Percentiles rank a stretch among this genome's conserved stretches.
phyloP scores from a whole-genome alignment of 1,140 invertebrate genomes.

The Ostrea edulis region DNA sequence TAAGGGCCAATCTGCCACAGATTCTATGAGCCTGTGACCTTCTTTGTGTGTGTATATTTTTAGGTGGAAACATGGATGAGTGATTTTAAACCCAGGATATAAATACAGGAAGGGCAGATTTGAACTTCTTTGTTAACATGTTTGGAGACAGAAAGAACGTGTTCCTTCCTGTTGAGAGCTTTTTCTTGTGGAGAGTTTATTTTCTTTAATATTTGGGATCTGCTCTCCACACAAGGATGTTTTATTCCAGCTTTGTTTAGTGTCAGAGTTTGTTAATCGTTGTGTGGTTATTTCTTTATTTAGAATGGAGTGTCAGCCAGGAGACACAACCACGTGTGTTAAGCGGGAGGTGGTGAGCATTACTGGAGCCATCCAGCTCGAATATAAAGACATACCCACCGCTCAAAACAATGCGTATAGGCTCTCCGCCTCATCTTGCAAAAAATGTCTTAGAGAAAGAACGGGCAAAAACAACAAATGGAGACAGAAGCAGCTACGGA shows the following conservation, averaged over 20 bases:
- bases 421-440: slow-evolving; percentile 61
- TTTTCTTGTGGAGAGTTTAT: neutral
- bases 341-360: slow-evolving; percentile 71
- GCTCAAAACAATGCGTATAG: slow-evolving; percentile 39
- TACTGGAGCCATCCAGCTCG: slow-evolving; percentile 45
- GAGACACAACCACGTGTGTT: slow-evolving; percentile 47
- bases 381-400: slow-evolving; percentile 42
- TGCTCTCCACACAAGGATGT: slow-evolving; percentile 2
- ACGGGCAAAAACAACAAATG: slow-evolving; percentile 61
- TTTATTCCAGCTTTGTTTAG: neutral
- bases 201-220: neutral
- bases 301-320: neutral
- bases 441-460: slow-evolving; percentile 74
- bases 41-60: slow-evolving; percentile 23
- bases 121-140: slow-evolving; percentile 1
- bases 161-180: slow-evolving; percentile 13
- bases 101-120: slow-evolving; percentile 4
- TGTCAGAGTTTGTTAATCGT: neutral
- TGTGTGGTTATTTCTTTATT: slow-evolving; percentile 27
- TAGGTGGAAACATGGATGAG: slow-evolving; percentile 20
- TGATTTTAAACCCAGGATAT: slow-evolving; percentile 16
- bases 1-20: neutral
- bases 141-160: neutral
- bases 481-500: slow-evolving; percentile 63
- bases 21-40: neutral